phyloP scores from a whole-genome alignment of 2,113 vertebrate species.

The Arenaria interpres region DNA sequence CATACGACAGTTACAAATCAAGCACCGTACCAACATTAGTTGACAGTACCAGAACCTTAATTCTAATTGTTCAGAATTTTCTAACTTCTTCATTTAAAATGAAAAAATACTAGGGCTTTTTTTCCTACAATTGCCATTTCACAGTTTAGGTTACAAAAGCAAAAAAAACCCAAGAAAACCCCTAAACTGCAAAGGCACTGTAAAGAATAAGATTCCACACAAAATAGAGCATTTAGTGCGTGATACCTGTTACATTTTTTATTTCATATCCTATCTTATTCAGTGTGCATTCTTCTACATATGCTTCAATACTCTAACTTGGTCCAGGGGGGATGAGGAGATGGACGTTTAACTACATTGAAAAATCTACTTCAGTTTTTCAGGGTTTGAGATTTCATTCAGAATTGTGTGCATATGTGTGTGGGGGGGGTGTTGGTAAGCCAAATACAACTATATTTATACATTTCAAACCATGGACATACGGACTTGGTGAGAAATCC shows the following conservation, averaged over 20 bases:
- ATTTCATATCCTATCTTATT: background rate
- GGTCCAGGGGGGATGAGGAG: background rate
- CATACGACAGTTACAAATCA: background rate
- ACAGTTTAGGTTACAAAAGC: background rate
- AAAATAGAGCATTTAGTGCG: background rate
- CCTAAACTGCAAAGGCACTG: background rate
- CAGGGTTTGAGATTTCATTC: background rate
- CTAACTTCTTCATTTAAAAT: background rate
- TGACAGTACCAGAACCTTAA: background rate
- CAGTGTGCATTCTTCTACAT: background rate
- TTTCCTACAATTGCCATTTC: background rate
- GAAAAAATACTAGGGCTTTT: background rate
- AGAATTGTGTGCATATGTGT: background rate
- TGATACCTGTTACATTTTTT: background rate
- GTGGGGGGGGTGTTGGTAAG: background rate
- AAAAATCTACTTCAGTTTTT: background rate
- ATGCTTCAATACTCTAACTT: background rate
- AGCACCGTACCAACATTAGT: fast-evolving
- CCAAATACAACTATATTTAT: background rate
- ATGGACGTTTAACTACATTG: background rate
- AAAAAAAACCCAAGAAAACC: background rate
- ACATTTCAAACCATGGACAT: background rate
- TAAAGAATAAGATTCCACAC: background rate
- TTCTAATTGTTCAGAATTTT: background rate
- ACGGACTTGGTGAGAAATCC: background rate